Evolutionary conservation across 2,113 vertebrate species (phyloP), one percentile per base, ranked within the genome.

Genomic region (Boleophthalmus pectinirostris): DNA sequence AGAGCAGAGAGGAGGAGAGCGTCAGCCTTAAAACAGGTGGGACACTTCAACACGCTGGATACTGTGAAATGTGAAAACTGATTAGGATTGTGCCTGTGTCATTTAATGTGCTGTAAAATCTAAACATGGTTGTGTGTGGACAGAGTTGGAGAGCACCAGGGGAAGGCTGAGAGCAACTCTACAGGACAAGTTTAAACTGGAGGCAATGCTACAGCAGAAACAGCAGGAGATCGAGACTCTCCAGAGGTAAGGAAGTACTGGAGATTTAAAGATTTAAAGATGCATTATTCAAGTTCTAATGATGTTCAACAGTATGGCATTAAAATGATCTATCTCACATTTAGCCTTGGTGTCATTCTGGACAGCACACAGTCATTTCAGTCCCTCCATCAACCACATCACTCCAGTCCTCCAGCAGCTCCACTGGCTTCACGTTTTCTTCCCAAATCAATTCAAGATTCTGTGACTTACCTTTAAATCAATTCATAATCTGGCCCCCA

Each of bases 191-290:
- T 88, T 85, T n/a, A 92, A 95, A 82, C 73, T 97, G 86, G 91
- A 82, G 21, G 92, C 94, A 63, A 91, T 94, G 0, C 82, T 95
- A 60, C 92, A 92, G 75, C 95, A 95, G 80, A 93, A 90, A 66
- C 94, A 95, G 80, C 91, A 94, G 9, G 95, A 98, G 91, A 89
- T 95, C 12, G 88, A 68, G 73, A 87, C 93, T 12, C 82, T 96
- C 20, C 94, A 90, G 63, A 93, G 96, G 97, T 97, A 81, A 3
- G 46, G 2, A 56, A 23, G 0, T 54, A 23, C 0, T 61, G 53
- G 21, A 43, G 7, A 64, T 1, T 35, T 13, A 14, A 14, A 33
- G 14, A 60, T 29, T 25, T 15, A 25, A 33, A 63, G 33, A 5
- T 51, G 16, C 16, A 6, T 7, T 20, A 20, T 51, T 18, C 6